These are phyloP conservation scores for Minunthozetes semirufus DNA, from an alignment of 2,888 invertebrate species.

Conservation along the genomic window DNA sequence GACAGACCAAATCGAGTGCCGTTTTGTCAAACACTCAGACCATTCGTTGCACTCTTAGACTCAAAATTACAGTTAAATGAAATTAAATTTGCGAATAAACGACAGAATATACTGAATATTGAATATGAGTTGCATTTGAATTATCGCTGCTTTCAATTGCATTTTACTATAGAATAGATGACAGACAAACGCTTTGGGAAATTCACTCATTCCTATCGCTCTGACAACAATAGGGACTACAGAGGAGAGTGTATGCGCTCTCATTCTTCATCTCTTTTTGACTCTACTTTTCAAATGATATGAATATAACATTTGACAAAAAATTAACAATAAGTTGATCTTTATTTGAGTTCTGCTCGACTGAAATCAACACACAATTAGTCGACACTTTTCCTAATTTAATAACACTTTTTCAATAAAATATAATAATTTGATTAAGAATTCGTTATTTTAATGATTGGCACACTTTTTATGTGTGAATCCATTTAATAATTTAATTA, in stretches of 20 bases:
- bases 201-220: constrained; percentile 1
- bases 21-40: not conserved
- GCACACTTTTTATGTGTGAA: not conserved
- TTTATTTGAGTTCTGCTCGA: not conserved
- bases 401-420: not conserved
- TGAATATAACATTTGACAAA: not conserved
- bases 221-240: not conserved
- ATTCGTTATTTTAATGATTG: not conserved
- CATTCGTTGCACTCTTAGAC: not conserved
- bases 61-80: not conserved
- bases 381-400: not conserved
- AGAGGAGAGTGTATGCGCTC: constrained; percentile 1
- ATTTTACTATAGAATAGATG: not conserved
- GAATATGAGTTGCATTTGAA: constrained; percentile 4
- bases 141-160: constrained; percentile 14
- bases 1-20: constrained; percentile 14
- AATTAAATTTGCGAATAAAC: constrained; percentile 16
- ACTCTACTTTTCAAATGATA: not conserved
- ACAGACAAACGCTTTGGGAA: constrained; percentile 18
- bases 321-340: not conserved
- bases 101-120: not conserved
- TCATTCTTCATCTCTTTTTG: not conserved
- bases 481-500: not conserved
- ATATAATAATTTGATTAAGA: not conserved
- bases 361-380: not conserved